Evolutionary conservation across 2,113 vertebrate species (phyloP), one percentile per base, ranked within the genome.

Genomic region (Speoplatyrhinus poulsoni): DNA sequence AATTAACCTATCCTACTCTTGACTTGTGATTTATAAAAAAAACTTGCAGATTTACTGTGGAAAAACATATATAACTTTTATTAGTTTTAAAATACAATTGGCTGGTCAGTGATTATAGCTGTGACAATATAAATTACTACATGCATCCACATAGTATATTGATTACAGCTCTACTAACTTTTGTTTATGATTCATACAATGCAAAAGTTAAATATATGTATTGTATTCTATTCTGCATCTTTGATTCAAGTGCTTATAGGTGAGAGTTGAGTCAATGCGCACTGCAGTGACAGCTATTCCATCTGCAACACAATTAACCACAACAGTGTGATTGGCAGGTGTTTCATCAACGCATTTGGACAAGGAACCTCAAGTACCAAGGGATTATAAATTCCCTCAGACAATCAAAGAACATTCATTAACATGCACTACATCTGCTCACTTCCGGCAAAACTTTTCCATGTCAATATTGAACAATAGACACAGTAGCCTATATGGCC

Each of bases 331-430:
- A 75, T 79, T 74, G 80, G 85, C 82, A 86, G 86, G 83, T 83
- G 86, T 87, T 79, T 87, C 86, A 85, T 88, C 87, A 81, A 80
- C 81, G 80, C 76, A 70, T 86, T 80, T 62, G 73, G 81, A 57
- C 46, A 60, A 59, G 12, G 77, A 67, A 58, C 58, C 79, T 81
- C 70, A 70, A 49, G 63, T 55, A 69, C 67, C 54, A 17, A 36
- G 67, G 19, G 47, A 68, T 60, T 46, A 69, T 9, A 76, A 53
- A 75, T 52, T 58, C 50, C 36, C n/a, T 72, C 74, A 56, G 36
- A 41, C 36, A 72, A 70, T 72, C 69, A 41, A 41, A 67, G 50
- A 50, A 12, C 17, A 36, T 67, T 63, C 69, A 47, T 64, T 10
- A 49, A 47, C 58, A 12, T 11, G 26, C 9, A 26, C 1, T 12